Percentiles rank a stretch among this genome's conserved stretches.
These are phyloP conservation scores for Amphilophus citrinellus DNA, from an alignment of 2,113 vertebrate species.

Conservation along the genomic window DNA sequence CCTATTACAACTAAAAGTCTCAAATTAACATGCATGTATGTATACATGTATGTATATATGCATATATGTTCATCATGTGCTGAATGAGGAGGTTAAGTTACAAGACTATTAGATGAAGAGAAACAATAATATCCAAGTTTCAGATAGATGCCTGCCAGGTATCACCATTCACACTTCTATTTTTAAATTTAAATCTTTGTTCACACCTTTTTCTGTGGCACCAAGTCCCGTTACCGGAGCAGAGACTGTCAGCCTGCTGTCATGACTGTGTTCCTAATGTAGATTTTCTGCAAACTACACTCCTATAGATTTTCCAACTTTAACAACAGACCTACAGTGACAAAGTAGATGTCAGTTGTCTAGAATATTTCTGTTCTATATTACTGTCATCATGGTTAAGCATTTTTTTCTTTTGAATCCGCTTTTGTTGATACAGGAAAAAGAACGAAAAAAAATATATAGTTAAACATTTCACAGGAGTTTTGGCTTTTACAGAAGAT, in stretches of 20 bases:
- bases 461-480: background rate
- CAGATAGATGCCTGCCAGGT: conserved; percentile 23
- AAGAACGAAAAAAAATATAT: too few relatives aligned
- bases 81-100: background rate
- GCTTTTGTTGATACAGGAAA: background rate
- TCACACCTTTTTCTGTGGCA: conserved; percentile 41
- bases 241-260: conserved; percentile 48
- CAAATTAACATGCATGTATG: background rate
- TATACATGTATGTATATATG: background rate
- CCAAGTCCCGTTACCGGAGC: conserved; percentile 44
- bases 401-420: background rate
- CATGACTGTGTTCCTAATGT: background rate
- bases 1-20: background rate
- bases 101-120: background rate
- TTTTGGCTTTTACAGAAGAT: background rate
- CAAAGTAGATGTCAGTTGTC: conserved; percentile 11
- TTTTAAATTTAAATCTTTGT: conserved; percentile 54
- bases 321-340: background rate
- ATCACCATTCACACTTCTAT: conserved; percentile 38
- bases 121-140: conserved; percentile 38
- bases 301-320: background rate
- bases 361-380: background rate
- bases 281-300: conserved; percentile 21
- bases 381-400: background rate
- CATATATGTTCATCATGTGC: background rate